Conservation (phyloP, 2,113 vertebrate genomes). For the Zapus hudsonius region DNA sequence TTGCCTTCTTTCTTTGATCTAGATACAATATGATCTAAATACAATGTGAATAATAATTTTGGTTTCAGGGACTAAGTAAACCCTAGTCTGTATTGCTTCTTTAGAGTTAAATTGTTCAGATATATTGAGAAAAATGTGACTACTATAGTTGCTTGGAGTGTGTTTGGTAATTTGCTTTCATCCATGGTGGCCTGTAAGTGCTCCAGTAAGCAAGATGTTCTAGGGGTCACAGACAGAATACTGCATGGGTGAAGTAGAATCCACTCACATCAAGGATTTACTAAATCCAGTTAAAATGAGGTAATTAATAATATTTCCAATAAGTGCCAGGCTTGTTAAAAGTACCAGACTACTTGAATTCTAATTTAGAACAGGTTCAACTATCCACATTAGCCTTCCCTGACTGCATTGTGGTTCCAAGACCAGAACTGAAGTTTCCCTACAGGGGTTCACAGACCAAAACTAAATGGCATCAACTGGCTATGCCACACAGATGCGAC, state of each 20-base stretch:
- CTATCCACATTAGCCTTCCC: neutral
- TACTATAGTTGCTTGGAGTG: neutral
- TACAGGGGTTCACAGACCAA: neutral
- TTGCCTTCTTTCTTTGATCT: neutral
- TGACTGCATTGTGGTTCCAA: neutral
- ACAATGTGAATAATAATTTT: neutral
- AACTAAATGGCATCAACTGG: neutral
- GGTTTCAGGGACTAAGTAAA: neutral
- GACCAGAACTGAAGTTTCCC: neutral
- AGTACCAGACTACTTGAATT: neutral
- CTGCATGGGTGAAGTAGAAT: neutral
- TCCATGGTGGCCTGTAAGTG: neutral
- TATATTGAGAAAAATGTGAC: neutral
- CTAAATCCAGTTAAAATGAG: neutral
- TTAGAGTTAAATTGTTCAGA: conserved; percentile 26
- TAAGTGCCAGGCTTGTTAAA: neutral
- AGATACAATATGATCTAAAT: too few relatives aligned
- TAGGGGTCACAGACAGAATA: neutral
- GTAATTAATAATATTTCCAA: conserved; percentile 24
- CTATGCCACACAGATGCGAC: neutral
- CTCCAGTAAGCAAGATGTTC: neutral
- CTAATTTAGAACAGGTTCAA: neutral
- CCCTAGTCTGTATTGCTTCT: neutral
- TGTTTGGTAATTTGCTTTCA: neutral
- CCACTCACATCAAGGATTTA: neutral